A percentile compares a stretch with the other conserved stretches of the same genome.
Evolutionary conservation across 2,888 invertebrate species (phyloP).

Genomic region (Melanostoma mellinum): DNA sequence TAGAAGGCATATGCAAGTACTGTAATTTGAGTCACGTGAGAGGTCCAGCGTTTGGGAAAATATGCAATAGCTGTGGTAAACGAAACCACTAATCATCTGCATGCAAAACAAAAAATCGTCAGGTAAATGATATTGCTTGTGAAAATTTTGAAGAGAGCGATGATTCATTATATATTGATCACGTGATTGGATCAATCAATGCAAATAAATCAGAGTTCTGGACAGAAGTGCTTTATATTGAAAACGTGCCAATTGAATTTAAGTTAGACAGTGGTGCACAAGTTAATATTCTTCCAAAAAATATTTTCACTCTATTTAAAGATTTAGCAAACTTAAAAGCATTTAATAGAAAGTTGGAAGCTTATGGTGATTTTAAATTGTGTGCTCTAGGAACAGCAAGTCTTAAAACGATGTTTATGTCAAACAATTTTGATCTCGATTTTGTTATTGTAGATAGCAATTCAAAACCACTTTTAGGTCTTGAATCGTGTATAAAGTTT

Average conservation of each 20-base stretch:
- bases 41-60: too few relatives aligned
- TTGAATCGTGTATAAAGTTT: slow-evolving; percentile 12
- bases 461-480: slow-evolving; percentile 12
- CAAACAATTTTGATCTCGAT: slow-evolving; percentile 1
- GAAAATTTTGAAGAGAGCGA: slow-evolving; percentile 20
- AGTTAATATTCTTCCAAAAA: slow-evolving; percentile 24
- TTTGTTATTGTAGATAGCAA: slow-evolving; percentile 10
- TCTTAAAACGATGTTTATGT: not conserved
- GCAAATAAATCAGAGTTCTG: not conserved
- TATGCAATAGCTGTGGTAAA: slow-evolving; percentile 1
- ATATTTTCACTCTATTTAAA: not conserved
- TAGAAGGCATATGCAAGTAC: too few relatives aligned
- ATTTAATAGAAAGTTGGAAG: slow-evolving; percentile 6
- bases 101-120: slow-evolving; percentile 5
- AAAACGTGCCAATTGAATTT: slow-evolving; percentile 21
- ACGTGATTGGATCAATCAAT: slow-evolving; percentile 20
- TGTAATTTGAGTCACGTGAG: too few relatives aligned
- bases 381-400: slow-evolving; percentile 4
- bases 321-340: not conserved
- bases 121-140: slow-evolving; percentile 24
- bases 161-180: slow-evolving; percentile 24
- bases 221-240: not conserved
- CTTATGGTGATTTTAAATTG: slow-evolving; percentile 3
- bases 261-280: slow-evolving; percentile 16
- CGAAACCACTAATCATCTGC: not conserved